phyloP scores from a whole-genome alignment of 1,140 invertebrate species.

The Metaphire vulgaris region DNA sequence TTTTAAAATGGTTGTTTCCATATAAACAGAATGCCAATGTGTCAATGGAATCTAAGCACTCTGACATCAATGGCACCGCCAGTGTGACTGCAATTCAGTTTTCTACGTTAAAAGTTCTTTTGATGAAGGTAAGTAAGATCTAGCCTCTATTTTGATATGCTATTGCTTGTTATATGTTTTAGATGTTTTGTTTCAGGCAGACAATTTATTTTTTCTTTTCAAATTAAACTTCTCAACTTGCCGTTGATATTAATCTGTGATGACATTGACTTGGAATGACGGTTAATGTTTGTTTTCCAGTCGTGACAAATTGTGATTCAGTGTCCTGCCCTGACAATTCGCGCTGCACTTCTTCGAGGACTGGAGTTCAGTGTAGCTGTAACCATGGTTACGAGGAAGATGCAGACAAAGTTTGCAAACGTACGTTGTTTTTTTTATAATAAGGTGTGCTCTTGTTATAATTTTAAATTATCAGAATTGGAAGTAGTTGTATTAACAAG shows the following conservation, averaged over 20 bases:
- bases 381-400: slow-evolving; percentile 32
- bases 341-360: too few relatives aligned
- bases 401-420: slow-evolving; percentile 26
- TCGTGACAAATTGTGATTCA: too few relatives aligned
- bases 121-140: slow-evolving; percentile 33
- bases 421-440: slow-evolving; percentile 25
- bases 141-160: not conserved
- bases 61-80: slow-evolving; percentile 32
- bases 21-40: slow-evolving; percentile 35
- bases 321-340: not conserved
- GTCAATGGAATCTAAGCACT: slow-evolving; percentile 34
- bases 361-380: slow-evolving; percentile 33
- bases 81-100: slow-evolving; percentile 35
- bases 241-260: too few relatives aligned
- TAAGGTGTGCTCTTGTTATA: not conserved
- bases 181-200: too few relatives aligned
- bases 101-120: slow-evolving; percentile 33
- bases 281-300: too few relatives aligned
- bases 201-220: too few relatives aligned
- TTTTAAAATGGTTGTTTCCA: too few relatives aligned
- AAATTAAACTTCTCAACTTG: too few relatives aligned
- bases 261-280: too few relatives aligned
- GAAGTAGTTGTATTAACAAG: too few relatives aligned
- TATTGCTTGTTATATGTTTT: not conserved
- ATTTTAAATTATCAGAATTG: too few relatives aligned